These are phyloP conservation scores for Caenorhabditis doughertyi DNA, from an alignment of 2,888 invertebrate genomes.

Conservation along the genomic window DNA sequence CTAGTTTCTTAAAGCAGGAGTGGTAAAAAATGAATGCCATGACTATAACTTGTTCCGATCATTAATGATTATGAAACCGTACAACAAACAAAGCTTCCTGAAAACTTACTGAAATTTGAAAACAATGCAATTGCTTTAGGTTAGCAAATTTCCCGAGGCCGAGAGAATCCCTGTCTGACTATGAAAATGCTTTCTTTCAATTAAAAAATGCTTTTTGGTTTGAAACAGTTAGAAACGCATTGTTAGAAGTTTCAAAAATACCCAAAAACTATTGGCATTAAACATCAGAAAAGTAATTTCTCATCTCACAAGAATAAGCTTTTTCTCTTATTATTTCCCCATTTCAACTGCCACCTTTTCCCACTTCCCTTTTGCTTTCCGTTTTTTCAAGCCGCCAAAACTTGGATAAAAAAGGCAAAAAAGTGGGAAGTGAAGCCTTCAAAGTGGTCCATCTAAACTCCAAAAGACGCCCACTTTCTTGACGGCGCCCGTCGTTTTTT, in stretches of 20 bases:
- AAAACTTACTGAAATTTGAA: too few species aligned
- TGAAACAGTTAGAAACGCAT: too few species aligned
- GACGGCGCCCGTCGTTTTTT: not conserved
- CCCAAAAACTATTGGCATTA: not conserved
- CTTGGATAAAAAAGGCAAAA: not conserved
- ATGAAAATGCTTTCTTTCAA: too few species aligned
- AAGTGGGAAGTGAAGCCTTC: not conserved
- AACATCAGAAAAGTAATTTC: not conserved
- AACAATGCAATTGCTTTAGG: too few species aligned
- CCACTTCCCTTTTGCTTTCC: slow-evolving; percentile 20
- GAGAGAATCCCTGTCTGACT: too few species aligned
- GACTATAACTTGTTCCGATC: too few species aligned
- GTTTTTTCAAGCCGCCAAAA: slow-evolving; percentile 34
- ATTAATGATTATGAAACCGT: too few species aligned
- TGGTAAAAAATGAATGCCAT: too few species aligned
- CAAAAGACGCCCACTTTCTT: slow-evolving; percentile 42
- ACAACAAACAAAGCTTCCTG: too few species aligned
- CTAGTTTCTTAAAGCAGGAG: too few species aligned
- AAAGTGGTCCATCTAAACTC: slow-evolving; percentile 1
- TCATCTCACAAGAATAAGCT: not conserved
- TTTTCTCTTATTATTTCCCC: not conserved
- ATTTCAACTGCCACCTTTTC: slow-evolving; percentile 51
- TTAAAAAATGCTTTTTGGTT: too few species aligned
- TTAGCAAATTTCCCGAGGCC: too few species aligned
- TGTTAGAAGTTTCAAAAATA: not conserved